A percentile compares a stretch with the other conserved stretches of the same genome.
Conservation (phyloP, 1,140 invertebrate genomes). For the Drosophila kepulauana region DNA sequence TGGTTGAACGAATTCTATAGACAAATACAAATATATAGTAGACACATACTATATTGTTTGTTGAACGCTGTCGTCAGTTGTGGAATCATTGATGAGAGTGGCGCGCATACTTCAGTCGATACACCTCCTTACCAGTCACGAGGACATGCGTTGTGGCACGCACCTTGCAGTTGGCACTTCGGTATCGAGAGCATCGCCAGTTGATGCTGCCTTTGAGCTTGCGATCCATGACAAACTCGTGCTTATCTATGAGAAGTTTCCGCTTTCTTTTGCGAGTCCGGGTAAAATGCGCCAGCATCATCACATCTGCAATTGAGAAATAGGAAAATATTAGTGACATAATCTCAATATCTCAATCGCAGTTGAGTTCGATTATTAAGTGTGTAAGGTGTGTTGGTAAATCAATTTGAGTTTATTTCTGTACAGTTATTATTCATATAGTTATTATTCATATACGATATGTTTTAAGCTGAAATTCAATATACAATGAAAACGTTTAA, state of each 20-base stretch:
- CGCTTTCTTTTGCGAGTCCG: constrained; percentile 73
- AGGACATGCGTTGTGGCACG: constrained; percentile 74
- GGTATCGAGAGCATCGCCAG: constrained; percentile 81
- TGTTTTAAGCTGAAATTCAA: constrained; percentile 26
- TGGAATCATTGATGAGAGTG: constrained; percentile 66
- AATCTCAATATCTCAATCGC: neutral
- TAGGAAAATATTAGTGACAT: constrained; percentile 33
- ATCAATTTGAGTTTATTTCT: constrained; percentile 14
- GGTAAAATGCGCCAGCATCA: constrained; percentile 63
- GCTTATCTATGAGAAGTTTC: constrained; percentile 69
- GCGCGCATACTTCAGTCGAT: constrained; percentile 57
- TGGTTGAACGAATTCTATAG: neutral
- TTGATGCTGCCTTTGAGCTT: constrained; percentile 79
- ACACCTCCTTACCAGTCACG: constrained; percentile 67
- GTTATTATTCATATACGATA: neutral
- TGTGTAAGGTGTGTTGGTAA: neutral
- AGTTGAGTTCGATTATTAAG: constrained; percentile 5
- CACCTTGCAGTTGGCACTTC: constrained; percentile 76
- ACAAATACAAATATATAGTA: neutral
- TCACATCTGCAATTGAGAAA: constrained; percentile 50
- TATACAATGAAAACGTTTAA: constrained; percentile 16
- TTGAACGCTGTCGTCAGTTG: neutral
- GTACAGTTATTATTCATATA: neutral
- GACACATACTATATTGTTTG: neutral
- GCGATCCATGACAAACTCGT: constrained; percentile 79